Evolutionary conservation across 2,113 vertebrate species (phyloP).

Genomic region (Oryzias celebensis): DNA sequence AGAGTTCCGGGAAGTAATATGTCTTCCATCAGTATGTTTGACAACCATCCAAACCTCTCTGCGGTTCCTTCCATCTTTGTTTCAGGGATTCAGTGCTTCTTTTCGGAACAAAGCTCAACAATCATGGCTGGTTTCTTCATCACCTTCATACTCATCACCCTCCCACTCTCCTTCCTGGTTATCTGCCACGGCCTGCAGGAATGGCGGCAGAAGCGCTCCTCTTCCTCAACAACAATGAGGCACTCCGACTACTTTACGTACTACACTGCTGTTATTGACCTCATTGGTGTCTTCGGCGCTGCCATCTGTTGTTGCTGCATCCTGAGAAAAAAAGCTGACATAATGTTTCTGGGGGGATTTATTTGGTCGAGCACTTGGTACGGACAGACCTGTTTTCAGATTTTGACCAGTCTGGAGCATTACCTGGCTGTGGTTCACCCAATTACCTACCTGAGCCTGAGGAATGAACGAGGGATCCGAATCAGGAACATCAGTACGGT

Average conservation of each 20-base stretch:
- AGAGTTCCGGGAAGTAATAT: background rate
- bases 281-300: background rate
- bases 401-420: constrained; percentile 1
- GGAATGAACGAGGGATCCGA: background rate
- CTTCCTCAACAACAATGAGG: background rate
- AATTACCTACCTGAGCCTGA: constrained; percentile 2
- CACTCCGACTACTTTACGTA: constrained; percentile 6
- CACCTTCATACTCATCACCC: background rate
- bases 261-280: background rate
- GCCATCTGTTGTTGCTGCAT: background rate
- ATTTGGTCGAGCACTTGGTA: background rate
- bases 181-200: background rate
- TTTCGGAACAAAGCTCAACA: background rate
- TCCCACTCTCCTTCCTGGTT: background rate
- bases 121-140: background rate
- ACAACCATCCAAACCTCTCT: background rate
- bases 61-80: fast-evolving
- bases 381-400: background rate
- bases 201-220: background rate
- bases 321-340: background rate
- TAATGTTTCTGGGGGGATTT: fast-evolving
- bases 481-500: background rate
- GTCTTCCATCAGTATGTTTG: background rate
- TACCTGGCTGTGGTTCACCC: constrained; percentile 20
- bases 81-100: background rate